Conservation (phyloP, 2,888 invertebrate species). For the Agrochola litura region DNA sequence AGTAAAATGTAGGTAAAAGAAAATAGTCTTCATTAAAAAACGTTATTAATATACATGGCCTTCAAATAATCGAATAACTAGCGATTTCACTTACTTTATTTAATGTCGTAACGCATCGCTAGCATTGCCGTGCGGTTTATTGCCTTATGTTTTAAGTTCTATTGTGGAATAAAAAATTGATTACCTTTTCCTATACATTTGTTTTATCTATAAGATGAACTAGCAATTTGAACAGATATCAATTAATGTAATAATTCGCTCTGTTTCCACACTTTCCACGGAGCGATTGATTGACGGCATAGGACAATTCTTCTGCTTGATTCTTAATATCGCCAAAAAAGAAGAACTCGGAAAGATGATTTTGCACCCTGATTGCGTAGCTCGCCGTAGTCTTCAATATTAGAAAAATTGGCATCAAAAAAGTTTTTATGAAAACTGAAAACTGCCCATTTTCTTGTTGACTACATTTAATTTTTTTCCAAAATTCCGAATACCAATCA, state of each 20-base stretch:
- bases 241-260: background rate
- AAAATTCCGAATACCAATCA: too few relatives aligned
- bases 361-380: background rate
- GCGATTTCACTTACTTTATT: constrained; percentile 17
- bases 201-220: background rate
- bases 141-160: background rate
- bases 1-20: constrained; percentile 4
- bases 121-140: too few relatives aligned
- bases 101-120: background rate
- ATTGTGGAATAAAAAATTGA: background rate
- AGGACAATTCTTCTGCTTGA: too few relatives aligned
- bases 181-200: background rate
- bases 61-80: background rate
- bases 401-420: too few relatives aligned
- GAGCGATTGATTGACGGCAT: background rate
- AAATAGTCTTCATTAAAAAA: background rate
- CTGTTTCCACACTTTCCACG: too few relatives aligned
- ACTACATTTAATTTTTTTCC: too few relatives aligned
- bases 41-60: background rate
- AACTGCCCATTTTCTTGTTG: too few relatives aligned
- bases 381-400: background rate
- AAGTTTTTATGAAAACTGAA: too few relatives aligned
- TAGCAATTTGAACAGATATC: background rate
- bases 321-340: background rate
- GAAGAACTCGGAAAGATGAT: background rate